Evolutionary conservation across 2,113 vertebrate species (phyloP).

Genomic region (Dunckerocampus dactyliophorus): DNA sequence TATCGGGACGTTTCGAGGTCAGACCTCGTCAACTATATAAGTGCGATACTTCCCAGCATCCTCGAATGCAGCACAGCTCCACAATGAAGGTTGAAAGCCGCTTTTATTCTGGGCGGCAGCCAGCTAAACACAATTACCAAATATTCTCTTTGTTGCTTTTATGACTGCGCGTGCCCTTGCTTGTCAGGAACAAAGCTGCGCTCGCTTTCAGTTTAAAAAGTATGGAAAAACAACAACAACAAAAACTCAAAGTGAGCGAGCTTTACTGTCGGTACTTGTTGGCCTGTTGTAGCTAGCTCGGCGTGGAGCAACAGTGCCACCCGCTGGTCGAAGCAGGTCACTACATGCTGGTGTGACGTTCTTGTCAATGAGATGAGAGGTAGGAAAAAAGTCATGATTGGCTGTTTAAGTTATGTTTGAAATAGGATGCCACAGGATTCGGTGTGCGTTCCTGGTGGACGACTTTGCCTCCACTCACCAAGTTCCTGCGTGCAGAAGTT

Average conservation of each 20-base stretch:
- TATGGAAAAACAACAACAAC: too few relatives aligned
- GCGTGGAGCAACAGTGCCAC: conserved; percentile 68
- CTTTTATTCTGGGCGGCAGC: conserved; percentile 14
- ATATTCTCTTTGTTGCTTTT: conserved; percentile 49
- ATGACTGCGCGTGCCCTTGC: conserved; percentile 51
- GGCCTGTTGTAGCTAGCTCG: background rate
- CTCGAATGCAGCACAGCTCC: background rate
- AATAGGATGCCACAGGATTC: too few relatives aligned
- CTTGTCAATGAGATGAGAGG: too few relatives aligned
- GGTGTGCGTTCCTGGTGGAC: too few relatives aligned
- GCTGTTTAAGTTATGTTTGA: too few relatives aligned
- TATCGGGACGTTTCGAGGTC: too few relatives aligned
- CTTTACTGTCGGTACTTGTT: background rate
- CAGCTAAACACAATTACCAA: conserved; percentile 35
- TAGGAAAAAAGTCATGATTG: too few relatives aligned
- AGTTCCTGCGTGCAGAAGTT: background rate
- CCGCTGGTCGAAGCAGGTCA: conserved; percentile 36
- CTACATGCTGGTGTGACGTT: background rate
- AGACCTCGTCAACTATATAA: too few relatives aligned
- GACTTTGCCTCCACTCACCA: background rate
- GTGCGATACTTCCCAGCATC: background rate
- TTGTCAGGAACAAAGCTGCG: conserved; percentile 40
- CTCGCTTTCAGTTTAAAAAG: conserved; percentile 37
- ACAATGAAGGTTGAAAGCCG: conserved; percentile 32
- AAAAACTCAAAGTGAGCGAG: conserved; percentile 11